Base-by-base conservation (phyloP, 2,113 vertebrate species). In the Delphinapterus leucas region DNA sequence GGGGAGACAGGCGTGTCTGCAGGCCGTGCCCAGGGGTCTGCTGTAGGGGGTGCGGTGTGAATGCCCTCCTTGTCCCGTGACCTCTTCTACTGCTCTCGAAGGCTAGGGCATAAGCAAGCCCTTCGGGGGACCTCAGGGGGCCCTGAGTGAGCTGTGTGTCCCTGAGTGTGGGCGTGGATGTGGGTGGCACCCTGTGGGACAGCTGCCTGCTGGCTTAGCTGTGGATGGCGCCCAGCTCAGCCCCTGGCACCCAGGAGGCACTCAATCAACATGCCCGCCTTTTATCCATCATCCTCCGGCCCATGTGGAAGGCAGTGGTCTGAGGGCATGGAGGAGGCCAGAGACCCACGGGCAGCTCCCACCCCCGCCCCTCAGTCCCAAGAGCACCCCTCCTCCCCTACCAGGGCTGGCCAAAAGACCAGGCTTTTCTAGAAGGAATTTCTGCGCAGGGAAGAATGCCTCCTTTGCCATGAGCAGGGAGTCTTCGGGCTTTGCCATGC, bases 391-490 rank as follows among this genome's bases (percentile, higher is more conserved):
- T 14, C 18, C 23, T 81, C 20, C 14, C 98, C 89, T 99, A 99
- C 99, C 99, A 97, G 98, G 98, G 97, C 93, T 99, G 98, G 98
- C 97, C 97, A 99, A 87, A 86, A 99, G 98, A 63, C 96, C 86
- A 25, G 98, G 98, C 94, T 99, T 99, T 67, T 99, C 99, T 97
- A 99, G 96, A 87, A 99, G 98, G 98, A 99, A 99, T 92, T 99
- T 99, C 98, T 99, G 99, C 12, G 99, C 98, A 7, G 99, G 98
- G 88, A 99, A 99, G 98, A 99, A 99, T 71, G 99, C 97, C 44
- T 99, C 99, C 98, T 99, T 99, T n/a, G 99, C 99, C 96, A 99
- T 97, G 90, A 99, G 98, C 98, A 99, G 98, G 18, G 98, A 97
- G 65, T 99, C 99, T 31, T 99, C 98, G 0, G 99, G 98, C 98